These are phyloP conservation scores for Diadumene lineata DNA, from an alignment of 92 coral and sea anemone genomes.

Conservation along the genomic window DNA sequence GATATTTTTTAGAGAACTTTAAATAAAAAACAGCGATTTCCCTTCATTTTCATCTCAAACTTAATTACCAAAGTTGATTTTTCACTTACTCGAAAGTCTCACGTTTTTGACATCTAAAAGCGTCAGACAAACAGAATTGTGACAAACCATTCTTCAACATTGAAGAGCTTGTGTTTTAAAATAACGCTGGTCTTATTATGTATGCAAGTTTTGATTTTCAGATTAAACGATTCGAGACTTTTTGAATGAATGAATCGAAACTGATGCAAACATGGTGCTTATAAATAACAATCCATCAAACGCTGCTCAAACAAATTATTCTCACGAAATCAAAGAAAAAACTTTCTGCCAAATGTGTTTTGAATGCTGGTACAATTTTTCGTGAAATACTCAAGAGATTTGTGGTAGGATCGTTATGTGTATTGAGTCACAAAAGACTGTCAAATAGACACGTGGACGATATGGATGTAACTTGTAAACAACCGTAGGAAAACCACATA, in stretches of 20 bases:
- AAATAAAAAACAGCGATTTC: too few species aligned
- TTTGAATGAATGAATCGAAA: background rate
- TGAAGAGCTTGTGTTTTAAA: too few species aligned
- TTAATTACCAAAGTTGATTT: too few species aligned
- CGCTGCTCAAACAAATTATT: conserved; percentile 14
- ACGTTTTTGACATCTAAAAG: too few species aligned
- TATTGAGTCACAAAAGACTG: conserved; percentile 78
- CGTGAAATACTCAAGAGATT: conserved; percentile 75
- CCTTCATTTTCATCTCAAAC: too few species aligned
- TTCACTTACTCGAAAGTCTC: too few species aligned
- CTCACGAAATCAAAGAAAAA: conserved; percentile 19
- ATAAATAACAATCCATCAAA: conserved; percentile 26
- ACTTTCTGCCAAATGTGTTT: background rate
- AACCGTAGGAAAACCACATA: conserved; percentile 59
- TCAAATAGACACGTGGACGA: conserved; percentile 98
- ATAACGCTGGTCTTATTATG: background rate
- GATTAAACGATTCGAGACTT: background rate
- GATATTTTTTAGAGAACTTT: too few species aligned
- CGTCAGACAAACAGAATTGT: too few species aligned
- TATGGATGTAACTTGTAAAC: conserved; percentile 65
- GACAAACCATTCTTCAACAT: too few species aligned
- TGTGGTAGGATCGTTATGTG: conserved; percentile 75
- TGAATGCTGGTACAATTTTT: conserved; percentile 36
- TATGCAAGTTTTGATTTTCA: background rate
- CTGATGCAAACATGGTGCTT: background rate